Conservation (phyloP, 1,140 invertebrate genomes). For the Conus ventricosus region DNA sequence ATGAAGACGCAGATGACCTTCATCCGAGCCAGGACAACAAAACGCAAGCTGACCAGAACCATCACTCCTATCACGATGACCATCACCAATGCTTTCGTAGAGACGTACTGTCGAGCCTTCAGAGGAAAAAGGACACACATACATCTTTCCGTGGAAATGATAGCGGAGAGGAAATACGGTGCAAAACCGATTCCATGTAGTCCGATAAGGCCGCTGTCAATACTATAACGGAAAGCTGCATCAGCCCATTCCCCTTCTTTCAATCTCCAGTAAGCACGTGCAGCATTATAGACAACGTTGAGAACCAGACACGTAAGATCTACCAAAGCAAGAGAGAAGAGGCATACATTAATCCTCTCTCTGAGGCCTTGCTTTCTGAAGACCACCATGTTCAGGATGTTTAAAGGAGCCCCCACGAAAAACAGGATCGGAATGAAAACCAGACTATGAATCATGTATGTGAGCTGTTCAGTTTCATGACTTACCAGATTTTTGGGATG, state of each 20-base stretch:
- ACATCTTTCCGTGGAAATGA: constrained; percentile 20
- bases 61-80: neutral
- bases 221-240: neutral
- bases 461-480: neutral
- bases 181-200: neutral
- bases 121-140: constrained; percentile 24
- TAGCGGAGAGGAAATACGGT: neutral
- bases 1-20: neutral
- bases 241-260: neutral
- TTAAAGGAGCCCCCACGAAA: neutral
- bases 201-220: neutral
- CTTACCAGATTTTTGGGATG: neutral
- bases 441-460: neutral
- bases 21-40: neutral
- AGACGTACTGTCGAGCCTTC: neutral
- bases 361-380: constrained; percentile 10
- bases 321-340: neutral
- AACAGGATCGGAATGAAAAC: neutral
- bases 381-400: constrained; percentile 5
- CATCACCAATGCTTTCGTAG: neutral
- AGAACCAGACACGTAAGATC: neutral
- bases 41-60: neutral
- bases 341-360: constrained; percentile 20
- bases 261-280: neutral
- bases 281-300: neutral